These are phyloP conservation scores for Ciconia boyciana DNA, from an alignment of 2,113 vertebrate genomes.

Conservation along the genomic window DNA sequence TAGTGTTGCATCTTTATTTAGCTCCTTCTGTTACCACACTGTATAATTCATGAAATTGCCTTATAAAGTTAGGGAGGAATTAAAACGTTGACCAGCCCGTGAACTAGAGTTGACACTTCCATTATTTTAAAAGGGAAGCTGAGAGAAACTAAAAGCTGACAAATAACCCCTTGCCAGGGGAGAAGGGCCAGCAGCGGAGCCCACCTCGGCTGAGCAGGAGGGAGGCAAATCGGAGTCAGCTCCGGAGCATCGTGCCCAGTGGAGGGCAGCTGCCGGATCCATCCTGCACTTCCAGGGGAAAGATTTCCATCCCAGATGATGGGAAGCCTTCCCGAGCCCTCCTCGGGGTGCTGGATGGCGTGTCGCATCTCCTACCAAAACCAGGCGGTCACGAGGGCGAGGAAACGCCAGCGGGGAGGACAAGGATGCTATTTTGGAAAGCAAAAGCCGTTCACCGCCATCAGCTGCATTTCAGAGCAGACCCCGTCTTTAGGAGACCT, in stretches of 20 bases:
- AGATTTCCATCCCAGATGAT: neutral
- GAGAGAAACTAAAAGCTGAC: conserved; percentile 2
- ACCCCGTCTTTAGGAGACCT: neutral
- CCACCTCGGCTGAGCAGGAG: neutral
- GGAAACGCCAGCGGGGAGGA: neutral
- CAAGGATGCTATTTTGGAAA: neutral
- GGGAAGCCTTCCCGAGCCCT: neutral
- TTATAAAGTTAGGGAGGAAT: conserved; percentile 30
- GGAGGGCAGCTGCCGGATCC: neutral
- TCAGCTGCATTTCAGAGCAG: neutral
- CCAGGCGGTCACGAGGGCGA: accelerated
- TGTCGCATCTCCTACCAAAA: neutral
- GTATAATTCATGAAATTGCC: conserved; percentile 72
- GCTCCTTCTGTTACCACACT: conserved; percentile 67
- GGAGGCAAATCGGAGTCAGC: neutral
- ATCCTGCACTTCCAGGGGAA: neutral
- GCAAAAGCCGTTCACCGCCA: neutral
- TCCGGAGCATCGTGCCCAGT: accelerated
- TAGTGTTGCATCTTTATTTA: conserved; percentile 78
- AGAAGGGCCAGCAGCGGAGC: neutral
- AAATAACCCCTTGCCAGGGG: neutral
- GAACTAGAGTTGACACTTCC: conserved; percentile 27
- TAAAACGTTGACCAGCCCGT: conserved; percentile 24
- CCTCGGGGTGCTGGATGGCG: neutral
- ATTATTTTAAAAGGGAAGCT: conserved; percentile 29